Base-by-base conservation (phyloP, 2,888 invertebrate species). In the Ophion ventricosus region DNA sequence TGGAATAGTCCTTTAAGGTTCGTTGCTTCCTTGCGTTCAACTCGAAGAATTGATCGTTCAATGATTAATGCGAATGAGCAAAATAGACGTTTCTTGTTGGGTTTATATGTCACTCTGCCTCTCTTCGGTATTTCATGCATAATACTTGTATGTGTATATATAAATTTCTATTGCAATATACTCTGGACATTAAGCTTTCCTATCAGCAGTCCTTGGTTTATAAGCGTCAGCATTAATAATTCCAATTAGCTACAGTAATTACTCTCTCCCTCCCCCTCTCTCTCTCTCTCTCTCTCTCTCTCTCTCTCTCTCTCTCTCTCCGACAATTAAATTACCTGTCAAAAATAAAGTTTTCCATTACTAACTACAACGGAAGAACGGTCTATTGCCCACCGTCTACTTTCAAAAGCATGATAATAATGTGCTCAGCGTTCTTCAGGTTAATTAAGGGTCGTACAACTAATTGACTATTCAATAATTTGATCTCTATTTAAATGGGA, bases 161-260 rank as follows among this genome's bases (percentile, higher is more conserved):
- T n/a, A 66, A 11, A 29, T 66, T 23, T 43, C 14, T 66, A 66
- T 23, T 66, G 66, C 43, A 23, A 40, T 66, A 10, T 20, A 23
- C 23, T 1, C 35, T 43, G 2, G 40, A 66, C 40, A 23, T 40
- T 40, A 66, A 43, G 40, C 1, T 63, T n/a, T 10, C 29, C 20
- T 17, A 35, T 35, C 35, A 35, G 7, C 35, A 2, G 35, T 35
- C 63, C 20, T n/a, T 1, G 35, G 8, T 66, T 43, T 43, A n/a
- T 0, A 29, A 10, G n/a, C n/a, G 20, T n/a, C 5, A 0, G n/a
- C 26, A n/a, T 29, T n/a, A 29, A 1, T n/a, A 29, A n/a, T 25
- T 29, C 1, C 63, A 35, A 63, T 63, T 35, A 63, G 0, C 29
- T 2, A 29, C 35, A 35, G 35, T 8, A 8, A 35, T 35, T 35